These are phyloP conservation scores for Euthynnus affinis DNA, from an alignment of 2,797 vertebrate genomes.

Conservation along the genomic window DNA sequence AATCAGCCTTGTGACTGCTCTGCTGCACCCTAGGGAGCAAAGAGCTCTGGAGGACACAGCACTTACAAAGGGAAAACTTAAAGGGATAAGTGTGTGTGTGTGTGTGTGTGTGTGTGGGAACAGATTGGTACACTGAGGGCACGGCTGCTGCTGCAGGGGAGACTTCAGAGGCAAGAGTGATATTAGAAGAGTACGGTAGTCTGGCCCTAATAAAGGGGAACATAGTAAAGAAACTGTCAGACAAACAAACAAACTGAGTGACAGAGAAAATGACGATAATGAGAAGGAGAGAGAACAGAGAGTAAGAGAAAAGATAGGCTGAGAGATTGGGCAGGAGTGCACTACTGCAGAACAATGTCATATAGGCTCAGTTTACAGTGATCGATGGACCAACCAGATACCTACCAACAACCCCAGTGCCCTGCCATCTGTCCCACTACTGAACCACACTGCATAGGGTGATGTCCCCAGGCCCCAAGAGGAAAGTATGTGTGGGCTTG, in stretches of 20 bases:
- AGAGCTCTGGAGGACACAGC: slow-evolving; percentile 71
- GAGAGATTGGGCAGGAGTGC: slow-evolving; percentile 38
- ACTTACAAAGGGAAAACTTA: slow-evolving; percentile 60
- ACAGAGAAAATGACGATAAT: slow-evolving; percentile 19
- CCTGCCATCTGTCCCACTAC: slow-evolving; percentile 58
- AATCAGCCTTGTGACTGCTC: slow-evolving; percentile 77
- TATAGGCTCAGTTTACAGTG: slow-evolving; percentile 76
- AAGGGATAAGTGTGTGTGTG: slow-evolving; percentile 43
- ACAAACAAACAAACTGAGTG: slow-evolving; percentile 25
- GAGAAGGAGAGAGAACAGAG: slow-evolving; percentile 3
- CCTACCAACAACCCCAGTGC: slow-evolving; percentile 33
- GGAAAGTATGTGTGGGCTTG: slow-evolving; percentile 7
- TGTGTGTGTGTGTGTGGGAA: slow-evolving; percentile 12
- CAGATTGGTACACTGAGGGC: slow-evolving; percentile 31
- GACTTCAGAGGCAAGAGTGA: slow-evolving; percentile 39
- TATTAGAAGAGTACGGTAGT: slow-evolving; percentile 22
- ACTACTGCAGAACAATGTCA: slow-evolving; percentile 72
- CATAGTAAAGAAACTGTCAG: slow-evolving; percentile 10
- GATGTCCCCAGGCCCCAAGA: slow-evolving; percentile 46
- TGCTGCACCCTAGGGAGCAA: slow-evolving; percentile 67
- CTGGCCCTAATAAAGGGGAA: slow-evolving; percentile 6
- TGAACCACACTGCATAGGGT: slow-evolving; percentile 46
- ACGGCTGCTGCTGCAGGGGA: slow-evolving; percentile 37
- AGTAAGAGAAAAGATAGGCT: slow-evolving; percentile 22
- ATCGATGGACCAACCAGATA: slow-evolving; percentile 73